Evolutionary conservation across 2,797 vertebrate genomes (phyloP), one percentile per base, ranked within the genome.

Genomic region (Champsocephalus esox): DNA sequence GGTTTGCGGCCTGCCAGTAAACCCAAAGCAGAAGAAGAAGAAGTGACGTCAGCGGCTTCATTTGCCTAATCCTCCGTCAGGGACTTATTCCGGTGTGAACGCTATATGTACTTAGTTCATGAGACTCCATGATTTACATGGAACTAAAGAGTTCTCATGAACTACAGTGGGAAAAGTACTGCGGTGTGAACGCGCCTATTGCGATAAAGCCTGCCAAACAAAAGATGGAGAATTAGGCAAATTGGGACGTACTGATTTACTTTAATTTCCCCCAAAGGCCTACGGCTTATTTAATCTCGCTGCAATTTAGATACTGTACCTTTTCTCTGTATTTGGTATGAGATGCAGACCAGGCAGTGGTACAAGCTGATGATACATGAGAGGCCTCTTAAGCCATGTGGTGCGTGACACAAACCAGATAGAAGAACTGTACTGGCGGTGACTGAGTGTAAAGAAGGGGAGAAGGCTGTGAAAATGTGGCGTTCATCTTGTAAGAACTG

Each of bases 381-480:
- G 75, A 56, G 73, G 48, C 79, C 73, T 59, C 67, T 2, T 9
- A 2, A 50, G 64, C 51, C 67, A 61, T 6, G 44, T 67, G 80
- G 70, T 14, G 19, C 16, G 2, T 51, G 83, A 90, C 61, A 83
- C 70, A 74, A 82, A 84, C 60, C 85, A 91, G 84, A 87, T 34
- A 67, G 55, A 70, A 43, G 13, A 77, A 38, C 72, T 44, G 7
- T 21, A 7, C 28, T 10, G 14, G 34, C 45, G 19, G 13, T 5
- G 16, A 66, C 63, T 24, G 28, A 28, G 28, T 28, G 66, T 24
- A 73, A 16, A 51, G 17, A 59, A 41, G 9, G 16, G 50, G 54
- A 24, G 54, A 68, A 59, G 65, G 34, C 34, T 38, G 34, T 38
- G 34, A 38, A 77, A 46, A 19, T 54, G 51, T 57, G 32, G n/a